A percentile compares a stretch with the other conserved stretches of the same genome.
These are phyloP conservation scores for Punctoribates punctum DNA, from an alignment of 2,888 invertebrate species.

Conservation along the genomic window DNA sequence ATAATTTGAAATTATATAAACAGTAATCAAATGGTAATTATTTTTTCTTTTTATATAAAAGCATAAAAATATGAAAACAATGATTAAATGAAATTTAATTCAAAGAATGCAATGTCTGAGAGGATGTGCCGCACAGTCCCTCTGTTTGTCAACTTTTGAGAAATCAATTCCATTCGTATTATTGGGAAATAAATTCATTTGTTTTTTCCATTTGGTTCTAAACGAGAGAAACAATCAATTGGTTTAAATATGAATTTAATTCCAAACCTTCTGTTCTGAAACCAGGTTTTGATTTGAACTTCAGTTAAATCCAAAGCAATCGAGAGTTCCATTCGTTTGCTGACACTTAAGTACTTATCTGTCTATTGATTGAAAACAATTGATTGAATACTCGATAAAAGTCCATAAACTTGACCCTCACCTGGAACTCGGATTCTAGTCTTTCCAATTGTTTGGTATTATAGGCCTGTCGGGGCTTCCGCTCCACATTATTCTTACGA, in stretches of 20 bases:
- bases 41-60: too few relatives aligned
- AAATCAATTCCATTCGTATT: neutral
- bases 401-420: conserved; percentile 50
- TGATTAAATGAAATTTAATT: neutral
- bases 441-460: conserved; percentile 88
- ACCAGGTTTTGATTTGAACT: conserved; percentile 96
- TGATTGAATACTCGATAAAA: neutral
- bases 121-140: neutral
- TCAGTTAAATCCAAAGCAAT: conserved; percentile 82
- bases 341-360: conserved; percentile 93
- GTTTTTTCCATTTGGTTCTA: conserved; percentile 96
- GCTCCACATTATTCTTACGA: conserved; percentile 79
- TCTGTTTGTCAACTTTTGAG: neutral
- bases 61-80: too few relatives aligned
- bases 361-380: conserved; percentile 57
- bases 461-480: conserved; percentile 94
- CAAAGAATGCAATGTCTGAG: neutral
- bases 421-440: conserved; percentile 88
- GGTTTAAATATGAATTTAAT: neutral
- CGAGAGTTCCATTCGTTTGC: conserved; percentile 88
- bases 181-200: conserved; percentile 66
- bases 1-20: too few relatives aligned
- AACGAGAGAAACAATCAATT: conserved; percentile 37
- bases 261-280: conserved; percentile 71
- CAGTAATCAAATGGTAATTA: too few relatives aligned